Percentiles rank a stretch among this genome's conserved stretches.
Evolutionary conservation across 2,113 vertebrate genomes (phyloP).

Genomic region (Nyctibius bracteatus): DNA sequence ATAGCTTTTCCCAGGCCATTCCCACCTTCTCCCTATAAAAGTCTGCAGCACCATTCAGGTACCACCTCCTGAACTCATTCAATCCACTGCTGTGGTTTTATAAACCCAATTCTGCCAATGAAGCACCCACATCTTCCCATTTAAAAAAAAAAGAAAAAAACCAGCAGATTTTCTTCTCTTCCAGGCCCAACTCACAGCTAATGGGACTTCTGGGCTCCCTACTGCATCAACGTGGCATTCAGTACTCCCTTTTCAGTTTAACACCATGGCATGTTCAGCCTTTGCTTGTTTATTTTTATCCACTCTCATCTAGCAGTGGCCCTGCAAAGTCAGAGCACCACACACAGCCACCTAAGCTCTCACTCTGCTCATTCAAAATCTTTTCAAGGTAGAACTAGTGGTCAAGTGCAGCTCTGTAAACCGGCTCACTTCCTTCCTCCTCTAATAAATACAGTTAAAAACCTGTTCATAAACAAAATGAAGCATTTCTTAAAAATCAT

Average conservation of each 20-base stretch:
- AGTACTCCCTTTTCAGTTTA: background rate
- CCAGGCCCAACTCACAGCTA: no score
- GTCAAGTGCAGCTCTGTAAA: background rate
- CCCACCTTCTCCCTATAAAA: background rate
- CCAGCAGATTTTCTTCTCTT: background rate
- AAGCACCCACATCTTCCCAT: background rate
- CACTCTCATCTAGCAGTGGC: background rate
- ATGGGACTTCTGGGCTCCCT: background rate
- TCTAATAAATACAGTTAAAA: background rate
- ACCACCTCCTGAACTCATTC: background rate
- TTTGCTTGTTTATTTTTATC: background rate
- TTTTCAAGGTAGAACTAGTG: background rate
- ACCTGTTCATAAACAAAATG: background rate
- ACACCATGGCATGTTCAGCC: fast-evolving
- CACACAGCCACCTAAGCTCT: background rate
- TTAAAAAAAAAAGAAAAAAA: background rate
- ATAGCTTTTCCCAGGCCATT: background rate
- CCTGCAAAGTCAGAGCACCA: background rate
- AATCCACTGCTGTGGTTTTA: background rate
- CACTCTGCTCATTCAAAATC: background rate
- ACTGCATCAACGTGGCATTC: background rate
- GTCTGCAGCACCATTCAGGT: background rate
- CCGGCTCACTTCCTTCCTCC: background rate
- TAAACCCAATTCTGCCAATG: background rate
- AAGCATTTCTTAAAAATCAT: background rate